phyloP scores from a whole-genome alignment of 1,140 invertebrate genomes.

The Scaptomyza hsui region DNA sequence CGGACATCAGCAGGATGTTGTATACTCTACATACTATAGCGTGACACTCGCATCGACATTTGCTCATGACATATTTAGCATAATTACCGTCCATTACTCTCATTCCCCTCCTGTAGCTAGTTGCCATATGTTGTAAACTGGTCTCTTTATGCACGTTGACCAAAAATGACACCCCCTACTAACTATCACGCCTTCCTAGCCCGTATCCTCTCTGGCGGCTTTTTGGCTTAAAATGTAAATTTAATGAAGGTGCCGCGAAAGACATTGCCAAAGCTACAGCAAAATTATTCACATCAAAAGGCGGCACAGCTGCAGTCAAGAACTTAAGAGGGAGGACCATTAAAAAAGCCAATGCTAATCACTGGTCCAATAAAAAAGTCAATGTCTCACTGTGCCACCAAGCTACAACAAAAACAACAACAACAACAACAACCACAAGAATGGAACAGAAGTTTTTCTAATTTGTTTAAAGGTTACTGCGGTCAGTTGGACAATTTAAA shows the following conservation, averaged over 20 bases:
- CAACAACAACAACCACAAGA: conserved; percentile 32
- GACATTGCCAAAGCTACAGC: conserved; percentile 23
- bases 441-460: conserved; percentile 48
- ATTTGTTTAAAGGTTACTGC: conserved; percentile 72
- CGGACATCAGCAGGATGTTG: too few relatives aligned
- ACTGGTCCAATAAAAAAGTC: conserved; percentile 41
- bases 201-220: conserved; percentile 3
- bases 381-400: conserved; percentile 25
- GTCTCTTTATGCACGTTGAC: conserved; percentile 46
- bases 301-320: conserved; percentile 58
- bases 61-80: conserved; percentile 78
- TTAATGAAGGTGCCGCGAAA: conserved; percentile 67
- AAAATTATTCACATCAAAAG: conserved; percentile 77
- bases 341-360: conserved; percentile 53
- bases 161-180: conserved; percentile 40
- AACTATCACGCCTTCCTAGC: background rate
- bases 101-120: conserved; percentile 16
- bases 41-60: conserved; percentile 52
- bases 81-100: conserved; percentile 79
- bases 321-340: conserved; percentile 22
- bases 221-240: conserved; percentile 70
- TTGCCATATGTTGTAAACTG: conserved; percentile 80
- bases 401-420: background rate
- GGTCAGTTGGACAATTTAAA: conserved; percentile 79
- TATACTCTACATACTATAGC: background rate